Evolutionary conservation across 2,797 vertebrate species (phyloP).

Genomic region (Chrosomus eos): DNA sequence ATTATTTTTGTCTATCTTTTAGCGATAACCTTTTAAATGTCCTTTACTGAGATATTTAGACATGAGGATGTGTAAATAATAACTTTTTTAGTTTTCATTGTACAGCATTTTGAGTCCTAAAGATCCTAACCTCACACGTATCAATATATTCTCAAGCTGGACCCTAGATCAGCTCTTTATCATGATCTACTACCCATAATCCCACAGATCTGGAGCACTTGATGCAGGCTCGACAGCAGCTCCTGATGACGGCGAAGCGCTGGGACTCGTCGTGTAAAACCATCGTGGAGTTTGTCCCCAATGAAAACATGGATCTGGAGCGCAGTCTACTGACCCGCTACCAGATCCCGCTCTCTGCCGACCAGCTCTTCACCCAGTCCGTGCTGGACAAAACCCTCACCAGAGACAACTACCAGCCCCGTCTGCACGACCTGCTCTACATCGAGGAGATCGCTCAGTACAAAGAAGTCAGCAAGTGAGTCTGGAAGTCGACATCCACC

Average conservation of each 20-base stretch:
- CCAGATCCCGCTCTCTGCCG: constrained; percentile 97
- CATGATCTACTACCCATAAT: constrained; percentile 1
- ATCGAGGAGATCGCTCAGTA: constrained; percentile 99
- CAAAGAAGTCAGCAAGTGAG: constrained; percentile 99
- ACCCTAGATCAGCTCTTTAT: background rate
- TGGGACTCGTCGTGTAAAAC: constrained; percentile 99
- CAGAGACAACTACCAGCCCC: constrained; percentile 95
- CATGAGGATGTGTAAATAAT: background rate
- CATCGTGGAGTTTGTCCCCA: constrained; percentile 93
- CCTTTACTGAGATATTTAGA: background rate
- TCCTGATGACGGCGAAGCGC: constrained; percentile 93
- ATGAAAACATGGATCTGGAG: constrained; percentile 96
- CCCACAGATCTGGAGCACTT: constrained; percentile 92
- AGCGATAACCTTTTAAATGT: no score
- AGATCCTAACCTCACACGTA: background rate
- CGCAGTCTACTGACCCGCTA: constrained; percentile 94
- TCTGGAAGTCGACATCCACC: background rate
- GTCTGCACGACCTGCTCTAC: constrained; percentile 96
- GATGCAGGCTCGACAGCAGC: constrained; percentile 94
- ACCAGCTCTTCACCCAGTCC: constrained; percentile 99
- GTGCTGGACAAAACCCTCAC: constrained; percentile 97
- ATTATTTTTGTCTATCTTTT: no score
- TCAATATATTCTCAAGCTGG: background rate
- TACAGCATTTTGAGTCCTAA: background rate
- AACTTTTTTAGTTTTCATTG: no score